These are phyloP conservation scores for Acleris emargana DNA, from an alignment of 2,888 invertebrate species.

Conservation along the genomic window DNA sequence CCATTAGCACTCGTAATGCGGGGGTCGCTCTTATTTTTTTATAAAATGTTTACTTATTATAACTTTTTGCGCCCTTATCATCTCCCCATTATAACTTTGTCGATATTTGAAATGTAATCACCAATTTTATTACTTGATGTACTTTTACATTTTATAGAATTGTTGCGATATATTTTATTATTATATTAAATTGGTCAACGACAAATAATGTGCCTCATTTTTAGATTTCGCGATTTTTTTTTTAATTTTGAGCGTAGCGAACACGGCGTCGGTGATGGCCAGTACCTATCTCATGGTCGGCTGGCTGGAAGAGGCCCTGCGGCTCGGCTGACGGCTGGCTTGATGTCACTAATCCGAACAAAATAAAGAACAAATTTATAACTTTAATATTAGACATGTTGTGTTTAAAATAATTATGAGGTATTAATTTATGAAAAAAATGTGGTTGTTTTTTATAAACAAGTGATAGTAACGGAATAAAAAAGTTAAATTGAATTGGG, in stretches of 20 bases:
- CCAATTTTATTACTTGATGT: not conserved
- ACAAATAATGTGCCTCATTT: conserved; percentile 44
- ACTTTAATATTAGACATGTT: not conserved
- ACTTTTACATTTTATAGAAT: not conserved
- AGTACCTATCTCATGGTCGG: conserved; percentile 43
- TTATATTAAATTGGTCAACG: conserved; percentile 47
- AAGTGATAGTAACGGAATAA: no score
- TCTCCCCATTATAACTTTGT: not conserved
- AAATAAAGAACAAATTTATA: not conserved
- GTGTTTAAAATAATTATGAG: not conserved
- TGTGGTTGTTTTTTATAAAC: no score
- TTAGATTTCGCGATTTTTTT: conserved; percentile 40
- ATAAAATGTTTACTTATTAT: not conserved
- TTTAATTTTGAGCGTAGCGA: conserved; percentile 45
- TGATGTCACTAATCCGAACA: not conserved
- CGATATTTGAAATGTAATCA: conserved; percentile 3
- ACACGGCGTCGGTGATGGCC: conserved; percentile 46
- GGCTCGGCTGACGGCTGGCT: not conserved
- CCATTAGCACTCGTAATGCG: not conserved
- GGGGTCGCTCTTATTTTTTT: not conserved
- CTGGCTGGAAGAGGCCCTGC: conserved; percentile 43
- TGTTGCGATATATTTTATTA: not conserved
- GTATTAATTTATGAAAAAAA: no score
- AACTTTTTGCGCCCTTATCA: not conserved
- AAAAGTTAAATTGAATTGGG: no score